Conservation (phyloP, 1,140 invertebrate species). For the Ctenoplectra terminalis region DNA sequence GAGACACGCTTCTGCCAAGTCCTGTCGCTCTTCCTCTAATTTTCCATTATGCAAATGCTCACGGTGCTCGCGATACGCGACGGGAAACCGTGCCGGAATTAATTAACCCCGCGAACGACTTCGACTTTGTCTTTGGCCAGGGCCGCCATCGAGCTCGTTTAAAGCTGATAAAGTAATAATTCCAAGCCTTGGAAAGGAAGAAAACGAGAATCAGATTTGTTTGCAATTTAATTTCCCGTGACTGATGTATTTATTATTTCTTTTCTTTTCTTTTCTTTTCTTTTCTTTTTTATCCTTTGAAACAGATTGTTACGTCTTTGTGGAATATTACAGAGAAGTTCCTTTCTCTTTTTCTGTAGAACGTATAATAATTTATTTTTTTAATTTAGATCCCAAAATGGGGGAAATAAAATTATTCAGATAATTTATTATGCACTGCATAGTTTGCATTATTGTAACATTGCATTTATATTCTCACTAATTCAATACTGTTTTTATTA, state of each 20-base stretch:
- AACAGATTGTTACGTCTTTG: no score
- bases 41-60: constrained; percentile 51
- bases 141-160: constrained; percentile 42
- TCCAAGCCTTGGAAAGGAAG: not conserved
- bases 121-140: constrained; percentile 43
- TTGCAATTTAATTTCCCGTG: constrained; percentile 38
- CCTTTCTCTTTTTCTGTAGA: no score
- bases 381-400: no score
- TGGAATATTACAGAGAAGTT: no score
- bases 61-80: constrained; percentile 38
- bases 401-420: no score
- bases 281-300: not conserved
- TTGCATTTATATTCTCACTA: no score
- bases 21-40: constrained; percentile 26
- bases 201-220: constrained; percentile 1
- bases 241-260: not conserved
- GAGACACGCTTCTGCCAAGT: not conserved
- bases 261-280: not conserved
- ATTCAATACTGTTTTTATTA: no score
- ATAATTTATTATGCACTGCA: no score
- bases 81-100: constrained; percentile 41
- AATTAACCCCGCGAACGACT: constrained; percentile 49
- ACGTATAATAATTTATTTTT: no score
- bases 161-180: constrained; percentile 39
- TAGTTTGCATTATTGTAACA: no score